Base-by-base conservation (phyloP, 1,140 invertebrate species). In the Heliconius eleuchia region DNA sequence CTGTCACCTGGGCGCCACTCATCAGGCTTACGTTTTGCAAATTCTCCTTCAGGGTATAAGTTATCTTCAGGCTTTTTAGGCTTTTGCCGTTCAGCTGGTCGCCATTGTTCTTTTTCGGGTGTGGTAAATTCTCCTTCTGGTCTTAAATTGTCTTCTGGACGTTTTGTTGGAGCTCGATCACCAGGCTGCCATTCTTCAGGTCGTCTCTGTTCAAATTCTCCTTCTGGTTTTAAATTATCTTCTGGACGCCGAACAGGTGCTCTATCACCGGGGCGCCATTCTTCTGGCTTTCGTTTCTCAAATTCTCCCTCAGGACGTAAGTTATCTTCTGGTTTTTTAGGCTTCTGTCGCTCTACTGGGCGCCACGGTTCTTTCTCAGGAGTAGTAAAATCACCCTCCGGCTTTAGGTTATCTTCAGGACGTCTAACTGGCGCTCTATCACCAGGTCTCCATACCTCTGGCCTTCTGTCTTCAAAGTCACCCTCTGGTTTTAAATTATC, bases 231-330 rank as follows among this genome's bases (percentile, higher is more conserved):
- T 72, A 96, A 89, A 89, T 96, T 96, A 80, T 96, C 96, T 81
- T 95, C 42, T 46, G 42, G 42, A 13, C 42, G 42, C 8, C 42
- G 42, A 46, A 46, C 42, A 46, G 42, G 42, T 46, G 42, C 42
- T 73, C 88, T 88, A 52, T 96, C 96, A 85, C 96, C 96, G 37
- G 95, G 92, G 72, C 91, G 95, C 85, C 95, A 91, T 74, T 88
- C 52, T 8, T 95, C 73, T 91, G 42, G 42, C 13, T 46, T 46
- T 46, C 42, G 42, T 46, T 94, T 70, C 94, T 94, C 80, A 88
- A 96, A 96, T 72, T 96, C 95, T 57, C 96, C 96, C 91, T 97
- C 97, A 0, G 95, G 95, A 82, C 89, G 95, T 0, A 97, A 83
- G 84, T 97, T 97, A 78, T 96, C 96, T 73, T 92, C 80, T 8